Conservation (phyloP, 2,113 vertebrate species). For the Emydocephalus ijimae region DNA sequence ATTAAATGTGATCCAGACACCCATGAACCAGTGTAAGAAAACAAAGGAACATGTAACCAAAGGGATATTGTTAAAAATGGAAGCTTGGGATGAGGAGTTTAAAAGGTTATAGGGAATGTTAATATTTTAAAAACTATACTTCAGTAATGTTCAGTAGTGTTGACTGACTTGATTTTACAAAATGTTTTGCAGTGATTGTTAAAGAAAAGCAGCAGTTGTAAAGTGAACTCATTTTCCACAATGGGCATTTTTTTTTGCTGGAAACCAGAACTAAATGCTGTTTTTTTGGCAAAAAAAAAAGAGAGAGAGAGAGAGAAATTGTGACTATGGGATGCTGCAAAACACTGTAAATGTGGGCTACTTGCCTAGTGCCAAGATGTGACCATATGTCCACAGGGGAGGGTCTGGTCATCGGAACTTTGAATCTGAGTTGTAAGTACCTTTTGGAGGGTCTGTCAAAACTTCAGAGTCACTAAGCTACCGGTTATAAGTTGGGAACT, state of each 20-base stretch:
- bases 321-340: background rate
- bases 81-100: background rate
- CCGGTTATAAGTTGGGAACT: background rate
- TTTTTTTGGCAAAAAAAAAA: background rate
- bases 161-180: background rate
- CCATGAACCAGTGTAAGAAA: background rate
- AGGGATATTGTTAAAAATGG: background rate
- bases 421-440: background rate
- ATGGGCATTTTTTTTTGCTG: background rate
- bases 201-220: background rate
- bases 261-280: background rate
- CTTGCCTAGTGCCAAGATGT: background rate
- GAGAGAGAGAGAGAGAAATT: background rate
- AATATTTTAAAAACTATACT: background rate
- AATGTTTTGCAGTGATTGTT: background rate
- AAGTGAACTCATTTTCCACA: background rate
- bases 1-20: background rate
- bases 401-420: background rate
- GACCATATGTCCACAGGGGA: background rate
- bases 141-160: background rate
- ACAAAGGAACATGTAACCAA: background rate
- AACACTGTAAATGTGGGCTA: background rate
- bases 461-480: background rate
- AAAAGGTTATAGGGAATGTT: background rate
- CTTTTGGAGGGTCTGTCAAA: background rate